Evolutionary conservation across 2,888 invertebrate genomes (phyloP).

Genomic region (Eilema caniola): DNA sequence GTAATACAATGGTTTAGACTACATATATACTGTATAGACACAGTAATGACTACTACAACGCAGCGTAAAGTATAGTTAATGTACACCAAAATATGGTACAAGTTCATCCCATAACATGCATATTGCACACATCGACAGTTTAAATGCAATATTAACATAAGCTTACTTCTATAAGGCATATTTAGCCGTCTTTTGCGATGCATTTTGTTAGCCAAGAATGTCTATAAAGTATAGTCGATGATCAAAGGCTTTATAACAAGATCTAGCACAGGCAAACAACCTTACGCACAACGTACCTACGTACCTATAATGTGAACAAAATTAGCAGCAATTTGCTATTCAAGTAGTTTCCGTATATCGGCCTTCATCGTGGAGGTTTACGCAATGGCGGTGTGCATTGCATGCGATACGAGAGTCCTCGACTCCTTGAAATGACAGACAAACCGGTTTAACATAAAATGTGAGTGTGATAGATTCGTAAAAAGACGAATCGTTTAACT

Average conservation of each 20-base stretch:
- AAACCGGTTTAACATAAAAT: constrained; percentile 31
- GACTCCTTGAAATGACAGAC: constrained; percentile 48
- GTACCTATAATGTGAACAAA: constrained; percentile 39
- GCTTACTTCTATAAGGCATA: too few relatives aligned
- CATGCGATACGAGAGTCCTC: constrained; percentile 60
- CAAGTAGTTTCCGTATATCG: constrained; percentile 70
- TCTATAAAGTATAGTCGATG: too few relatives aligned
- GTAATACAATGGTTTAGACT: background rate
- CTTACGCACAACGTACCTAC: constrained; percentile 21
- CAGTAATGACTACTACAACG: too few relatives aligned
- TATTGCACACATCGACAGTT: too few relatives aligned
- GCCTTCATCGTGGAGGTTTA: constrained; percentile 66
- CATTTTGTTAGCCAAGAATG: too few relatives aligned
- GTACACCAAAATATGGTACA: too few relatives aligned
- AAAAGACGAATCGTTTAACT: too few relatives aligned
- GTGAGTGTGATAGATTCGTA: constrained; percentile 15
- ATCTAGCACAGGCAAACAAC: constrained; percentile 15
- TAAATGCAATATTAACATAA: too few relatives aligned
- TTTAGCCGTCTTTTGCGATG: too few relatives aligned
- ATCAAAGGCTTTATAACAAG: constrained; percentile 9
- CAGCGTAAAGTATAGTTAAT: too few relatives aligned
- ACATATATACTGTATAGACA: too few relatives aligned
- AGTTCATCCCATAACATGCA: too few relatives aligned
- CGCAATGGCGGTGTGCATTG: constrained; percentile 65
- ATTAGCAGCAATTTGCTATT: constrained; percentile 69